phyloP scores from a whole-genome alignment of 30 jellyfish, hydroid and myxozoan species.

The Aurelia aurita region DNA sequence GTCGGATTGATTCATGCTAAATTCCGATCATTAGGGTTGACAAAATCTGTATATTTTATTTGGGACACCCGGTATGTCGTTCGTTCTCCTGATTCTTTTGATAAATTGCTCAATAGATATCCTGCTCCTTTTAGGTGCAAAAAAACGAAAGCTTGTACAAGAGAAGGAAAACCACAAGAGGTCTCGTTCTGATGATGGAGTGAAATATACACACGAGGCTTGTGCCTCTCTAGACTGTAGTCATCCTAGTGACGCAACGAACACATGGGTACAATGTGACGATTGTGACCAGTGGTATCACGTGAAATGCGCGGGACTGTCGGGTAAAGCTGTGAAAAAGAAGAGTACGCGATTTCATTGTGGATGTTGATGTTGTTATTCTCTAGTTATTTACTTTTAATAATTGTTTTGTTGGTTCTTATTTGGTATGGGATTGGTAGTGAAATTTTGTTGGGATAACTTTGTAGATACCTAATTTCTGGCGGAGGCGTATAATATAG shows the following conservation, averaged over 20 bases:
- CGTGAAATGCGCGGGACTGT: constrained; percentile 75
- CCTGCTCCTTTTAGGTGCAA: constrained; percentile 47
- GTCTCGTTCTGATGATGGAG: constrained; percentile 6
- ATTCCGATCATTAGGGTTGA: too few species aligned
- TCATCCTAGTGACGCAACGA: constrained; percentile 66
- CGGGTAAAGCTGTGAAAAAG: constrained; percentile 50
- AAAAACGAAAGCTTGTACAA: constrained; percentile 15
- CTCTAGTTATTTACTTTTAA: too few species aligned
- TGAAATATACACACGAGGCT: constrained; percentile 49
- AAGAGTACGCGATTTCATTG: constrained; percentile 61
- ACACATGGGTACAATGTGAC: constrained; percentile 89
- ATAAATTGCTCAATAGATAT: too few species aligned
- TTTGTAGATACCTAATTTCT: too few species aligned
- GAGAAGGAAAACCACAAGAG: constrained; percentile 33
- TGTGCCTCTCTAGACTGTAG: constrained; percentile 80
- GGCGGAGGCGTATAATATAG: too few species aligned
- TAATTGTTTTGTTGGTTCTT: too few species aligned
- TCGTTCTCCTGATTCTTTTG: too few species aligned
- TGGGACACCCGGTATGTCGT: too few species aligned
- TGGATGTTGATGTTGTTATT: constrained; percentile 52
- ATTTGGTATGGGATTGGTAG: too few species aligned
- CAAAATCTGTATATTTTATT: too few species aligned
- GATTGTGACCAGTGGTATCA: constrained; percentile 90
- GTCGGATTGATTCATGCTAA: too few species aligned
- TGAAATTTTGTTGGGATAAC: too few species aligned